These are phyloP conservation scores for Drosophila saltans DNA, from an alignment of 1,140 invertebrate species.

Conservation along the genomic window DNA sequence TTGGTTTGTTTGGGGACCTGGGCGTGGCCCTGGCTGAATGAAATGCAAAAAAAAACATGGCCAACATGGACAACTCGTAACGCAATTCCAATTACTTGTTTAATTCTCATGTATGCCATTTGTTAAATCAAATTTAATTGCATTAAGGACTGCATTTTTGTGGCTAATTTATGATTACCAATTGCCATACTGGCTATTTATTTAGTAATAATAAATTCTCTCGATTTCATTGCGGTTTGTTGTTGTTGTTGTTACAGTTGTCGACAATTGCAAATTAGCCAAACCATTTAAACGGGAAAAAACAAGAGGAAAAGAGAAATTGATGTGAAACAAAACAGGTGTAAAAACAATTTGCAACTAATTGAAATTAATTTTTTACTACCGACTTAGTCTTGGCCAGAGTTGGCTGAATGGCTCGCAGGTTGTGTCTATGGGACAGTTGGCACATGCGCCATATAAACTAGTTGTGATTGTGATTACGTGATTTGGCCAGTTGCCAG, in stretches of 20 bases:
- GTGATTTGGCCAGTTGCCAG: constrained; percentile 78
- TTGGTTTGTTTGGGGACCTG: constrained; percentile 29
- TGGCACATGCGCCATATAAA: constrained; percentile 80
- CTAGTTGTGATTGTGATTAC: constrained; percentile 77
- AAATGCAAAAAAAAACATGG: not conserved
- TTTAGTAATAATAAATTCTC: constrained; percentile 6
- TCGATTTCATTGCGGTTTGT: not conserved
- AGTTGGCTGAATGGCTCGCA: not conserved
- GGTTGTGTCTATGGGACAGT: constrained; percentile 46
- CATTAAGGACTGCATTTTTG: constrained; percentile 28
- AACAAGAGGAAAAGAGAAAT: not conserved
- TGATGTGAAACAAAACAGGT: constrained; percentile 53
- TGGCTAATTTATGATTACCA: constrained; percentile 38
- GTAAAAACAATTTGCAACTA: constrained; percentile 70
- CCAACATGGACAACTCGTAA: constrained; percentile 47
- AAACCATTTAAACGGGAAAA: constrained; percentile 34
- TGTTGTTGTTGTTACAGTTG: not conserved
- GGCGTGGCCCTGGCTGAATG: constrained; percentile 49
- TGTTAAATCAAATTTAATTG: constrained; percentile 38
- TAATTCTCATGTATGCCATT: constrained; percentile 8
- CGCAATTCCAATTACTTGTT: constrained; percentile 1
- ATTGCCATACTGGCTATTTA: not conserved
- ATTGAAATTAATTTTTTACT: constrained; percentile 73
- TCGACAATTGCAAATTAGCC: constrained; percentile 47
- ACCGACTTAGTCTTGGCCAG: constrained; percentile 17